Conservation (phyloP, 2,888 invertebrate species). For the Tenthredo distinguenda region DNA sequence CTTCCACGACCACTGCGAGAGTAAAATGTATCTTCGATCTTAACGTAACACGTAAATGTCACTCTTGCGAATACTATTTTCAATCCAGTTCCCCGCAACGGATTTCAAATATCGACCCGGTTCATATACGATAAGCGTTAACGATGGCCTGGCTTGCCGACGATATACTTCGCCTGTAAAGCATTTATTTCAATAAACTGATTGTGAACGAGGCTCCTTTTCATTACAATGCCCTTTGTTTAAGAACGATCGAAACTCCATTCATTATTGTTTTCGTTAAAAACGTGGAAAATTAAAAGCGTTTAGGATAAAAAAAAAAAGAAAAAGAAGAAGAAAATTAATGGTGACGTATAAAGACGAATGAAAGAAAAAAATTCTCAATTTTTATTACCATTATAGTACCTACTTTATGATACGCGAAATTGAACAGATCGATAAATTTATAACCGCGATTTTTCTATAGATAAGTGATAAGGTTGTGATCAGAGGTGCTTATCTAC, state of each 20-base stretch:
- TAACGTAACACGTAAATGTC: conserved; percentile 3
- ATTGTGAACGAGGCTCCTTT: background rate
- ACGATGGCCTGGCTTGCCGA: background rate
- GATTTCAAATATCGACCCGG: background rate
- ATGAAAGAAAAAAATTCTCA: background rate
- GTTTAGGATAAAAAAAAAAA: background rate
- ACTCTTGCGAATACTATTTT: background rate
- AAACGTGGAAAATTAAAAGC: conserved; percentile 16
- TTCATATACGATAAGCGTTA: background rate
- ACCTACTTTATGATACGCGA: background rate
- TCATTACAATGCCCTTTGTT: conserved; percentile 15
- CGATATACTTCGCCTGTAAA: conserved; percentile 22
- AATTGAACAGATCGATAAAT: background rate
- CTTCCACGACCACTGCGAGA: background rate
- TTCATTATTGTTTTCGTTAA: background rate
- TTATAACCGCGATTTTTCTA: background rate
- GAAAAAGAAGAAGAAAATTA: background rate
- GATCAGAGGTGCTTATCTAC: background rate
- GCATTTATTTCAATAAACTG: conserved; percentile 34
- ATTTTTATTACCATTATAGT: background rate
- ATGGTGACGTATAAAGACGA: background rate
- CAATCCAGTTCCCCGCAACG: background rate
- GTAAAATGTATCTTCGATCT: background rate
- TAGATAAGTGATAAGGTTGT: background rate
- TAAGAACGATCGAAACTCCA: conserved; percentile 5